Evolutionary conservation across 2,888 invertebrate species (phyloP).

Genomic region (Zygogramma bicolorata): DNA sequence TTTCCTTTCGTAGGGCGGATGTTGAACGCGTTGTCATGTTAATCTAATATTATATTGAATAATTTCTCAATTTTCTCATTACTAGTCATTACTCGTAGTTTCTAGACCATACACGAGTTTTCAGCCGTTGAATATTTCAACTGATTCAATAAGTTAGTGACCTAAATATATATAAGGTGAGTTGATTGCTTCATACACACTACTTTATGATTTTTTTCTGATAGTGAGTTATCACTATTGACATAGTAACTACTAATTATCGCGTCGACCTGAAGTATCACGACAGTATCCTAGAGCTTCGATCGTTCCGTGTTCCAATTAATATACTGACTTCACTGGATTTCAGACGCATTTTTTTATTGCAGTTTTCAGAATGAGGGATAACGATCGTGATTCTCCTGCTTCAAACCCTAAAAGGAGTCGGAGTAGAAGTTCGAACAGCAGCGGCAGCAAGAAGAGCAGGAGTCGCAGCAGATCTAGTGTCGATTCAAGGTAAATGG

Average conservation of each 20-base stretch:
- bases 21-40: neutral
- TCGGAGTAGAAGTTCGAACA: slow-evolving; percentile 60
- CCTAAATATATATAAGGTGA: neutral
- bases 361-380: slow-evolving; percentile 50
- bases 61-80: no score
- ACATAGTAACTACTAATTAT: neutral
- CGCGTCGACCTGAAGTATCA: neutral
- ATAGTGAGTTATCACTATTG: neutral
- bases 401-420: slow-evolving; percentile 53
- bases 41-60: no score
- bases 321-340: no score
- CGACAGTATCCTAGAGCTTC: no score
- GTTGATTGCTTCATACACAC: neutral
- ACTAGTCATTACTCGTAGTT: no score
- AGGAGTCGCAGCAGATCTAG: slow-evolving; percentile 50
- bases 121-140: neutral
- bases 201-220: neutral
- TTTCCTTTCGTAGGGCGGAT: neutral
- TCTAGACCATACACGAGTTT: no score
- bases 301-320: neutral
- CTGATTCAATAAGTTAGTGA: neutral
- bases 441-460: slow-evolving; percentile 55
- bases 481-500: slow-evolving; percentile 41
- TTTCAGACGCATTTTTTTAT: neutral
- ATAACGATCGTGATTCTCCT: slow-evolving; percentile 58